Conservation (phyloP, 2,797 vertebrate genomes). For the Tolypeutes matacus region DNA sequence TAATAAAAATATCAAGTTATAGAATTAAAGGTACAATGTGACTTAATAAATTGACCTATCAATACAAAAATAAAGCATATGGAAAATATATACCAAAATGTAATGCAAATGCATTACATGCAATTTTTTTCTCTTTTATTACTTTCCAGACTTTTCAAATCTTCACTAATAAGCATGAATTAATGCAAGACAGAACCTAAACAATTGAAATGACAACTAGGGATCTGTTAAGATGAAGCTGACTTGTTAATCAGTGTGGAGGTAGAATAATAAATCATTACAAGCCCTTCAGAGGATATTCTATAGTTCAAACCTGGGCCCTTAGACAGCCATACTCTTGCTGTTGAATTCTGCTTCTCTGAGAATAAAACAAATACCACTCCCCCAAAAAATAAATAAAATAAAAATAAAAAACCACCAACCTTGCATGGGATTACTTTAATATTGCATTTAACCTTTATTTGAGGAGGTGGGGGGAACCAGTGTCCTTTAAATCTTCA, state of each 20-base stretch:
- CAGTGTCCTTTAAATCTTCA: slow-evolving; percentile 37
- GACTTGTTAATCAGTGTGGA: neutral
- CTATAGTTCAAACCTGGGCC: neutral
- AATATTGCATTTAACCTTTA: slow-evolving; percentile 26
- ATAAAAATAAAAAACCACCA: neutral
- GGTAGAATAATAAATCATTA: neutral
- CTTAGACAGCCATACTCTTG: neutral
- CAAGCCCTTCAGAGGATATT: neutral
- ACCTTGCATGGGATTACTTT: neutral
- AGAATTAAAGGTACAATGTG: neutral
- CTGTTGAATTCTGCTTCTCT: neutral
- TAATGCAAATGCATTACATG: neutral
- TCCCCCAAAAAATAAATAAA: neutral
- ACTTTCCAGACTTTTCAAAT: slow-evolving; percentile 35
- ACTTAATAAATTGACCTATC: slow-evolving; percentile 10
- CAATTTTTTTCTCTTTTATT: neutral
- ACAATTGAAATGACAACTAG: neutral
- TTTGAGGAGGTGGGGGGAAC: neutral
- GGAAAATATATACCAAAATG: slow-evolving; percentile 21
- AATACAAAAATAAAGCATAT: neutral
- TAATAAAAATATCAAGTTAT: neutral
- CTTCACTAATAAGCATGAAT: neutral
- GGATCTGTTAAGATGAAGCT: neutral
- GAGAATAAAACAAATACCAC: neutral
- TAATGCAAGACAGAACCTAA: neutral